A percentile compares a stretch with the other conserved stretches of the same genome.
phyloP scores from a whole-genome alignment of 2,797 vertebrate species.

The Melanotaenia pygmaea region DNA sequence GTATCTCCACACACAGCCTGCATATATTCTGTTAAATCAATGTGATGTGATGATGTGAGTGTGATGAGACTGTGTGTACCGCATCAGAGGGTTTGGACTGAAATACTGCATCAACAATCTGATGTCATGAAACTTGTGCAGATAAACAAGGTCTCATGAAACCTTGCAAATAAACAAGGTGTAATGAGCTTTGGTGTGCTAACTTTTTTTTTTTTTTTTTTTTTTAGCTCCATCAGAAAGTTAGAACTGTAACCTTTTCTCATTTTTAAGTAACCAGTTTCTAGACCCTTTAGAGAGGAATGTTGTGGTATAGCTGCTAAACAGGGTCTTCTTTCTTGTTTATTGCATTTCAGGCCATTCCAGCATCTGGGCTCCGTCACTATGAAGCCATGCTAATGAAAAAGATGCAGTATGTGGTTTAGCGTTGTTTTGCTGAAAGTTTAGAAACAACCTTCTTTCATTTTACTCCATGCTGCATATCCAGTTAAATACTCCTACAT shows the following conservation, averaged over 20 bases:
- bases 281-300: neutral
- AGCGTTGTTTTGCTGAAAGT: neutral
- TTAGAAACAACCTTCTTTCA: too few species aligned
- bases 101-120: neutral
- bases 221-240: neutral
- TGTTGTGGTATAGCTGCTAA: neutral
- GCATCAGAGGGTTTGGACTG: slow-evolving; percentile 4
- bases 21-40: neutral
- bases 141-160: neutral
- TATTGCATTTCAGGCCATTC: neutral
- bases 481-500: too few species aligned
- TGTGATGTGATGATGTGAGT: too few species aligned
- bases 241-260: neutral
- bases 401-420: neutral
- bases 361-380: neutral
- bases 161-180: neutral
- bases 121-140: slow-evolving; percentile 2
- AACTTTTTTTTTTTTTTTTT: neutral
- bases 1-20: neutral
- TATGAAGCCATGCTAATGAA: neutral
- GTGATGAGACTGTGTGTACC: slow-evolving; percentile 7
- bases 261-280: neutral
- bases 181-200: neutral
- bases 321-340: neutral
- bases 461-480: too few species aligned